Evolutionary conservation across 64 coral and sea anemone species (phyloP), one percentile per base, ranked within the genome.

Genomic region (Montipora efflorescens): DNA sequence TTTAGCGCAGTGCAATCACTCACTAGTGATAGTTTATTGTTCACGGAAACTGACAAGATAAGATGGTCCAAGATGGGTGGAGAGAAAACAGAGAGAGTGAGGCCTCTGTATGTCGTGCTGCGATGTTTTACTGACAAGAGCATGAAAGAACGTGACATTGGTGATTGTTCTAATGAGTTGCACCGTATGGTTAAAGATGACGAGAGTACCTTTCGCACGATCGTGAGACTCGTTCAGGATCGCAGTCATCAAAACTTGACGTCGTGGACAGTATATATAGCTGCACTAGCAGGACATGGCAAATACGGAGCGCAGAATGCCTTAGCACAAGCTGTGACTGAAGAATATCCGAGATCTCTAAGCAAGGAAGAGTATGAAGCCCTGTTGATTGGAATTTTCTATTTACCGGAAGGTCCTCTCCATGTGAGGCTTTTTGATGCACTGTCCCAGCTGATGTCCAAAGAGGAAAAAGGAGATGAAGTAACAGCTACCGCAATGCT

Each of bases 351-450:
- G 4, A 81, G 90, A 74, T 74, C 80, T 46, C 69, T 99, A 7
- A 96, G 59, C 5, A 75, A 72, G 5, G 79, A 96, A 58, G 97
- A 99, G 80, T 96, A 96, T 50, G 95, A 96, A 48, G 48, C 91
- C 45, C 81, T 99, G 16, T 21, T 99, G 1, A 64, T 96, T 48
- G 89, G 90, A 10, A 95, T 99, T 3, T 92, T 92, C 74, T 92
- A 92, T 77, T 75, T 99, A 28, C 97, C 97, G 9, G 82, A 91
- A 45, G 97, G 97, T 59, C 97, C 97, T 44, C 72, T 99, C 12
- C 92, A 99, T 53, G 50, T 16, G 47, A 8, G 68, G 5, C 87
- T 99, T 13, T 92, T 96, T 58, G 75, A 99, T 69, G 95, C 95
- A 5, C 84, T 99, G 15, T 85, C 93, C 36, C 58, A 45, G 12